Conservation (phyloP, 2,797 vertebrate genomes). For the Gobio occitaniae region DNA sequence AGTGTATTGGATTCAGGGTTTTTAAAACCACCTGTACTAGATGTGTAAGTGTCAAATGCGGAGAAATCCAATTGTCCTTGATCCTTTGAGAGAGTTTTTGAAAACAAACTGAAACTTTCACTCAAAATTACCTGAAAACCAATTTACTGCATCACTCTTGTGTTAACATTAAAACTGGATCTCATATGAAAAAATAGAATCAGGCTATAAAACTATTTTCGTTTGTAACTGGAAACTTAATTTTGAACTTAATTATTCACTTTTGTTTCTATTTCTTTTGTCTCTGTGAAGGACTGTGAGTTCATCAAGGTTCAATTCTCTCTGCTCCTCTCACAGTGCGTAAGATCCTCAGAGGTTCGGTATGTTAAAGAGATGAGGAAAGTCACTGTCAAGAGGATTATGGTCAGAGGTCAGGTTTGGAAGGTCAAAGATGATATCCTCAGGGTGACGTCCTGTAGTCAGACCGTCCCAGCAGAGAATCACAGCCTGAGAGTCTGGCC, state of each 20-base stretch:
- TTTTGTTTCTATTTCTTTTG: conserved; percentile 26
- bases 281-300: conserved; percentile 39
- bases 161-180: not conserved
- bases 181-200: not conserved
- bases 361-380: conserved; percentile 51
- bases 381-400: conserved; percentile 56
- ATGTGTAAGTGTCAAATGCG: not conserved
- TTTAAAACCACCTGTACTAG: not conserved
- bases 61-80: not conserved
- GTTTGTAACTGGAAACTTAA: not conserved
- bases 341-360: conserved; percentile 60
- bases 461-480: conserved; percentile 28
- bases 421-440: conserved; percentile 69
- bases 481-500: not conserved
- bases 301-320: conserved; percentile 46
- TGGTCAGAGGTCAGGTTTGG: conserved; percentile 60
- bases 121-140: not conserved
- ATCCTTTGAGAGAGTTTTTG: not conserved
- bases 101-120: not conserved
- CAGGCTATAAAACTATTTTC: not conserved
- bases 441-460: conserved; percentile 24
- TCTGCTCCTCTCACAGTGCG: conserved; percentile 59
- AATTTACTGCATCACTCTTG: not conserved
- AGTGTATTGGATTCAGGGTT: not conserved
- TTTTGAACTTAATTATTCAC: not conserved